phyloP scores from a whole-genome alignment of 2,113 vertebrate species.

The Cairina moschata region DNA sequence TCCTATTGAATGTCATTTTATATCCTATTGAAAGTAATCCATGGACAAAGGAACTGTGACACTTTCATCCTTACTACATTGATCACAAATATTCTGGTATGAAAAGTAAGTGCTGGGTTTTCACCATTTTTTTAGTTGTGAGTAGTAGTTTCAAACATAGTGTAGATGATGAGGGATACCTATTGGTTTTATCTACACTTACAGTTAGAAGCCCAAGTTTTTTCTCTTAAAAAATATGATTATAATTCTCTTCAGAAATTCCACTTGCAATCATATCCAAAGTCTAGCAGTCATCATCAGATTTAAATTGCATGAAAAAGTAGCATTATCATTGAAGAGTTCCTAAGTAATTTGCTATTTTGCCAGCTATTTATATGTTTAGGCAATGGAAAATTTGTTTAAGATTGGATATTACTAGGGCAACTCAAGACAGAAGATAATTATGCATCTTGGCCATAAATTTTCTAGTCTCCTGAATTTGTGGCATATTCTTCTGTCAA shows the following conservation, averaged over 20 bases:
- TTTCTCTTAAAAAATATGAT: not conserved
- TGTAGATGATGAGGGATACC: not conserved
- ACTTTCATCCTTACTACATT: not conserved
- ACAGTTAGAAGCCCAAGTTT: not conserved
- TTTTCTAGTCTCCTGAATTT: not conserved
- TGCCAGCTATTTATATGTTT: not conserved
- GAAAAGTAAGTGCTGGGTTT: not conserved
- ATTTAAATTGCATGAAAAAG: not conserved
- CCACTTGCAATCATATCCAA: not conserved
- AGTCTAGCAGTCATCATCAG: not conserved
- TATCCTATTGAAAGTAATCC: not conserved
- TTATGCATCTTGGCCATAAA: not conserved
- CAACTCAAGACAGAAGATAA: not conserved
- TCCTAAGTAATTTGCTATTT: not conserved
- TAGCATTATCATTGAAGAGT: not conserved
- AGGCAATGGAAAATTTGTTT: not conserved
- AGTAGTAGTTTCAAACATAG: not conserved
- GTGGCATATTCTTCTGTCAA: not conserved
- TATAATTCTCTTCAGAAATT: not conserved
- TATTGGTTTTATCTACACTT: not conserved
- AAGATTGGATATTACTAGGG: not conserved
- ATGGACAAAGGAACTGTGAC: not conserved
- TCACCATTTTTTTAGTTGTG: not conserved
- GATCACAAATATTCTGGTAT: not conserved
- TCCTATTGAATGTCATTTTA: not conserved